phyloP scores from a whole-genome alignment of 2,888 invertebrate genomes.

The Heliconius aoede region DNA sequence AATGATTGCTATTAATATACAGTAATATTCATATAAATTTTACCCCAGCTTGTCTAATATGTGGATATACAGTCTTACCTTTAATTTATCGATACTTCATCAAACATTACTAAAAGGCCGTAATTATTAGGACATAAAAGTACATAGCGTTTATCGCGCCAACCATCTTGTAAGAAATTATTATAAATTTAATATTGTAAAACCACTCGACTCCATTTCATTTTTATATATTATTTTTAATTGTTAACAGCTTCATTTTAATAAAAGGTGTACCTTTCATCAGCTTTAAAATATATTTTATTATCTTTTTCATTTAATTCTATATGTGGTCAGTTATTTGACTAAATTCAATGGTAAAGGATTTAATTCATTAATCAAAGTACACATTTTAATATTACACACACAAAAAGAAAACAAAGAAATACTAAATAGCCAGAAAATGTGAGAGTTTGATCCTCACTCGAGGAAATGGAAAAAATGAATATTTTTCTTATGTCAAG shows the following conservation, averaged over 20 bases:
- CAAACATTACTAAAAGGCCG: background rate
- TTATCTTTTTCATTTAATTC: background rate
- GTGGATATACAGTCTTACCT: background rate
- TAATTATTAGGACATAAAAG: conserved; percentile 1
- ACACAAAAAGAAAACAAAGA: too few species aligned
- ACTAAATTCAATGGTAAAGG: background rate
- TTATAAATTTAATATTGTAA: background rate
- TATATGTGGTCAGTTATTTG: background rate
- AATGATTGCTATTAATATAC: background rate
- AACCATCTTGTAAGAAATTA: background rate
- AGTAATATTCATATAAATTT: background rate
- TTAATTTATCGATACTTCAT: background rate
- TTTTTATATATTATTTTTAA: conserved; percentile 12
- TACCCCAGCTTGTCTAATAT: background rate
- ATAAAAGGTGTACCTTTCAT: conserved; percentile 20
- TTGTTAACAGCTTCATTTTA: conserved; percentile 18
- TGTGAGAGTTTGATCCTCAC: too few species aligned
- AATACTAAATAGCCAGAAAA: too few species aligned
- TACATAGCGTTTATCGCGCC: background rate
- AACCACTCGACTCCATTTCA: conserved; percentile 24
- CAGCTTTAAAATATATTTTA: background rate
- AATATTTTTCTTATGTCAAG: too few species aligned
- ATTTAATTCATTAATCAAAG: too few species aligned
- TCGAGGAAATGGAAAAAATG: too few species aligned
- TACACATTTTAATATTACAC: too few species aligned